Percentiles rank a stretch among this genome's conserved stretches.
Evolutionary conservation across 2,797 vertebrate genomes (phyloP).

Genomic region (Champsocephalus esox): DNA sequence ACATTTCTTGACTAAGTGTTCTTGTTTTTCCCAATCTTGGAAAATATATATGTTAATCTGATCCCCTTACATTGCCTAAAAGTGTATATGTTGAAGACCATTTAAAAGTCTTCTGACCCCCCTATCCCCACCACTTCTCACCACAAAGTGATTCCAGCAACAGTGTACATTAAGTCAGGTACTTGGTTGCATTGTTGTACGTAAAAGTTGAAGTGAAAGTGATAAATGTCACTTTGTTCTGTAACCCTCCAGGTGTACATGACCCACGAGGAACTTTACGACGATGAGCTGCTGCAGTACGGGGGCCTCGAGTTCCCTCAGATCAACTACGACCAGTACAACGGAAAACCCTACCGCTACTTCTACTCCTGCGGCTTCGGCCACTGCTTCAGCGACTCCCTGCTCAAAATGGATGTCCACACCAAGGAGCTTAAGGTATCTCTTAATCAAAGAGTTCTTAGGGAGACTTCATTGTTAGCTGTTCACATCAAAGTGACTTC

Average conservation of each 20-base stretch:
- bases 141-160: too few species aligned
- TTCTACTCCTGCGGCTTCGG: slow-evolving; percentile 93
- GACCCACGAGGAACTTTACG: slow-evolving; percentile 89
- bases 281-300: slow-evolving; percentile 84
- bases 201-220: slow-evolving; percentile 5
- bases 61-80: too few species aligned
- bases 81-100: too few species aligned
- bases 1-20: too few species aligned
- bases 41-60: too few species aligned
- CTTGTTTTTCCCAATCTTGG: too few species aligned
- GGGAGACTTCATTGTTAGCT: slow-evolving; percentile 38
- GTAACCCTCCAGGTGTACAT: slow-evolving; percentile 86
- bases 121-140: too few species aligned
- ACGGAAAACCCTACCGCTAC: slow-evolving; percentile 88
- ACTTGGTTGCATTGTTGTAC: slow-evolving; percentile 2
- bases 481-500: slow-evolving; percentile 54
- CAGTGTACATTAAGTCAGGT: slow-evolving; percentile 11
- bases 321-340: slow-evolving; percentile 90
- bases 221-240: background rate
- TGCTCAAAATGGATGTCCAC: slow-evolving; percentile 91
- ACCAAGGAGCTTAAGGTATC: slow-evolving; percentile 91
- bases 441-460: slow-evolving; percentile 47
- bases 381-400: slow-evolving; percentile 89
- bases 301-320: slow-evolving; percentile 94
- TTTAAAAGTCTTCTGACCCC: too few species aligned